Conservation (phyloP, 1,140 invertebrate genomes). For the Achroia grisella region DNA sequence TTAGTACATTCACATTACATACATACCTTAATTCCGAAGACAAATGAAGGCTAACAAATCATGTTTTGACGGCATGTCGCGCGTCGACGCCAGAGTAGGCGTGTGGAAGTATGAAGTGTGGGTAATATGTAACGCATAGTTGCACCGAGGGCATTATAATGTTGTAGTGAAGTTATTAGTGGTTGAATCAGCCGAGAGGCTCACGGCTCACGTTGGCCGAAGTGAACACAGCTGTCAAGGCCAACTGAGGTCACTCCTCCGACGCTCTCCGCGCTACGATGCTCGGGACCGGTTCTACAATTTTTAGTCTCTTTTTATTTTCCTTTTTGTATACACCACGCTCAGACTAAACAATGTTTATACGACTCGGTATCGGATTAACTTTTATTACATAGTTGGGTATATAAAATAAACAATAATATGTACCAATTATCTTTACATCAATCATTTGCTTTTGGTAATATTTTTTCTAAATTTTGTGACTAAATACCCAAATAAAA, state of each 20-base stretch:
- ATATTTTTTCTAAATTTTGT: too few relatives aligned
- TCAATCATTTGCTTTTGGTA: neutral
- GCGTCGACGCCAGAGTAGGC: conserved; percentile 5
- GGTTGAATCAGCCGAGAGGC: conserved; percentile 55
- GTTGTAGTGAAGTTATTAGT: conserved; percentile 67
- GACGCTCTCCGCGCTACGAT: conserved; percentile 65
- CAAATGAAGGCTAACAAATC: conserved; percentile 46
- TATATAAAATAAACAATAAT: conserved; percentile 7
- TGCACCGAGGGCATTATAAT: conserved; percentile 56
- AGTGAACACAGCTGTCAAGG: conserved; percentile 68
- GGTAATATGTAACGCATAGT: conserved; percentile 43
- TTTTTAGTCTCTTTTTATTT: conserved; percentile 72
- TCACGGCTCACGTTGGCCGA: conserved; percentile 28
- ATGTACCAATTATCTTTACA: neutral
- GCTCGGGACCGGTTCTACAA: conserved; percentile 69
- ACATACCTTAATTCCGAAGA: conserved; percentile 20
- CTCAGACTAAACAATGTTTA: conserved; percentile 72
- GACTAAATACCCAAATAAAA: too few relatives aligned
- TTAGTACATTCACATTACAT: conserved; percentile 12
- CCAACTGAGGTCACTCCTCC: conserved; percentile 70
- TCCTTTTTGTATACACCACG: conserved; percentile 72
- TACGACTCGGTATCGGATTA: conserved; percentile 62
- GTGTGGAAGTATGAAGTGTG: conserved; percentile 4
- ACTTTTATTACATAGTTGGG: conserved; percentile 50
- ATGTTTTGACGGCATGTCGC: conserved; percentile 38